phyloP scores from a whole-genome alignment of 2,888 invertebrate species.

The Brachyopa scutellaris region DNA sequence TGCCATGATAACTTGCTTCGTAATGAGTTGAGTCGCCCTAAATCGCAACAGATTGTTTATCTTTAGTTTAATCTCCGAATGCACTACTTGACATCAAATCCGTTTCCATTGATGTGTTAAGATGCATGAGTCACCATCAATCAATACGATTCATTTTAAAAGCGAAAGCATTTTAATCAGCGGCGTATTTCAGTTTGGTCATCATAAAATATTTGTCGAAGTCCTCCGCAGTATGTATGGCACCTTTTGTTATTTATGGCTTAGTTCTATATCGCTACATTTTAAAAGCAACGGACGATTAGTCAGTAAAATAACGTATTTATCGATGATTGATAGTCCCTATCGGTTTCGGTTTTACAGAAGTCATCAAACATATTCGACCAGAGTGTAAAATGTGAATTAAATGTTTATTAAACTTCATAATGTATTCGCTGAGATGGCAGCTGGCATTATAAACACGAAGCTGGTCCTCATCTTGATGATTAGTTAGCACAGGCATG shows the following conservation, averaged over 20 bases:
- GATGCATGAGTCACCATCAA: not conserved
- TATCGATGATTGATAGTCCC: not conserved
- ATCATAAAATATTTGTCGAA: not conserved
- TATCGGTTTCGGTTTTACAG: not conserved
- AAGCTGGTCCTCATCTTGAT: too few species aligned
- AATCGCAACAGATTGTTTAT: not conserved
- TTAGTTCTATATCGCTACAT: not conserved
- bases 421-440: too few species aligned
- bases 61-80: not conserved
- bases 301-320: too few species aligned
- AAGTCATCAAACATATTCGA: not conserved
- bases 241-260: not conserved
- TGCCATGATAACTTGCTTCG: too few species aligned
- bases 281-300: not conserved
- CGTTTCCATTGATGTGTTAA: not conserved
- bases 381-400: too few species aligned
- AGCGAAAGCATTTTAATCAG: slow-evolving; percentile 4
- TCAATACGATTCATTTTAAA: not conserved
- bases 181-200: not conserved
- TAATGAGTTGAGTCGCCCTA: too few species aligned
- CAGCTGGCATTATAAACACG: too few species aligned
- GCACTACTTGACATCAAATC: not conserved
- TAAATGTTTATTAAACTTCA: not conserved
- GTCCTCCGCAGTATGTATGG: too few species aligned
- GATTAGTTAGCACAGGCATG: too few species aligned